Percentiles rank a stretch among this genome's conserved stretches.
Conservation (phyloP, 2,888 invertebrate genomes). For the Xestia sexstrigata region DNA sequence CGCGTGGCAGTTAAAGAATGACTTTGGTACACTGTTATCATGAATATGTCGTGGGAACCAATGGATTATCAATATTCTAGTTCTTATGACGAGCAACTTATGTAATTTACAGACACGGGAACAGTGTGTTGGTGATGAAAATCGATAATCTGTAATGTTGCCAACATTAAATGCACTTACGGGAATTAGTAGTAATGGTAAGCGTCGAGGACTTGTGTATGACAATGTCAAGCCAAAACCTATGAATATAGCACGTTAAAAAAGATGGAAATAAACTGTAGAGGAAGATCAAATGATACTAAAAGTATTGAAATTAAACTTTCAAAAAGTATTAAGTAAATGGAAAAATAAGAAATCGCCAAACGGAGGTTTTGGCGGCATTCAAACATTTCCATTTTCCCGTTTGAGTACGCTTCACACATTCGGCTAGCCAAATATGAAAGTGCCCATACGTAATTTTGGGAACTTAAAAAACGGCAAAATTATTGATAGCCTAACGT, state of each 20-base stretch:
- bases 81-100: not conserved
- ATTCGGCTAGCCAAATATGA: not conserved
- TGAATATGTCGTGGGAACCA: not conserved
- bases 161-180: constrained; percentile 38
- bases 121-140: constrained; percentile 14
- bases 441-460: constrained; percentile 23
- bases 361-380: not conserved
- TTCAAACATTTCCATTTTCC: not conserved
- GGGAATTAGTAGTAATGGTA: constrained; percentile 32
- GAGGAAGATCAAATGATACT: constrained; percentile 25
- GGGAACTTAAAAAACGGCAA: constrained; percentile 2
- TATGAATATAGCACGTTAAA: constrained; percentile 36
- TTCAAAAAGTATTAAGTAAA: not conserved
- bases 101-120: constrained; percentile 1
- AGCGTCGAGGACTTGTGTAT: constrained; percentile 11
- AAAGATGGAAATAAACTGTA: constrained; percentile 33
- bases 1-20: constrained; percentile 19
- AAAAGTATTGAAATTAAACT: constrained; percentile 12
- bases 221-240: constrained; percentile 1
- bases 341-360: not conserved
- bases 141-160: constrained; percentile 29
- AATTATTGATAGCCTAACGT: constrained; percentile 19
- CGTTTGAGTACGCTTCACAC: not conserved
- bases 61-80: constrained; percentile 2
- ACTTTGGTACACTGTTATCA: not conserved